Evolutionary conservation across 1,140 invertebrate genomes (phyloP).

Genomic region (Drosophila sp.): DNA sequence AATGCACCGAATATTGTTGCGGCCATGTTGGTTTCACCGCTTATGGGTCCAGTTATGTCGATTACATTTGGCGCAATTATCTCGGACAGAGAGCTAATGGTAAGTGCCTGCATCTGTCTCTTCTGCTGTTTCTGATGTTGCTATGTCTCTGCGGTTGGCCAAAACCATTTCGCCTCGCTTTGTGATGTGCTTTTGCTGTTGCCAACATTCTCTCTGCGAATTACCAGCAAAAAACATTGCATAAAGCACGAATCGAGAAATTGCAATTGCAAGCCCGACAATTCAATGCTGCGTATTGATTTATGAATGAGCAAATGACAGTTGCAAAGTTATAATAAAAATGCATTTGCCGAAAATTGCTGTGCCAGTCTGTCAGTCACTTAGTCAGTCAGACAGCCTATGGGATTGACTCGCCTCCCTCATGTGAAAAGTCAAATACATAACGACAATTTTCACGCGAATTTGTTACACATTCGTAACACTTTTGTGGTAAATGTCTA

Average conservation of each 20-base stretch:
- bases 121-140: constrained; percentile 1
- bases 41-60: constrained; percentile 95
- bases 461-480: constrained; percentile 67
- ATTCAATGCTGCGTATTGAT: constrained; percentile 50
- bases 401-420: background rate
- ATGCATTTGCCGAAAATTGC: constrained; percentile 58
- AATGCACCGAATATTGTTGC: constrained; percentile 92
- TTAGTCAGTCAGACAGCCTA: constrained; percentile 41
- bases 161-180: constrained; percentile 25
- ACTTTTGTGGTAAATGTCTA: constrained; percentile 65
- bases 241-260: constrained; percentile 14
- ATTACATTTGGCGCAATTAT: constrained; percentile 93
- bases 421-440: constrained; percentile 46
- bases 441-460: constrained; percentile 46
- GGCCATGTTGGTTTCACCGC: constrained; percentile 94
- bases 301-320: constrained; percentile 69
- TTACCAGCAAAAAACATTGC: constrained; percentile 11
- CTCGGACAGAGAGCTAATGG: constrained; percentile 87
- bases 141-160: constrained; percentile 41
- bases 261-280: constrained; percentile 21
- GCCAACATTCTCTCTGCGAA: background rate
- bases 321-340: constrained; percentile 69
- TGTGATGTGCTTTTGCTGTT: constrained; percentile 4
- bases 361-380: background rate
- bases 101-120: constrained; percentile 63